Percentiles rank a stretch among this genome's conserved stretches.
Conservation (phyloP, 2,888 invertebrate species). For the Acrobasis suavella region DNA sequence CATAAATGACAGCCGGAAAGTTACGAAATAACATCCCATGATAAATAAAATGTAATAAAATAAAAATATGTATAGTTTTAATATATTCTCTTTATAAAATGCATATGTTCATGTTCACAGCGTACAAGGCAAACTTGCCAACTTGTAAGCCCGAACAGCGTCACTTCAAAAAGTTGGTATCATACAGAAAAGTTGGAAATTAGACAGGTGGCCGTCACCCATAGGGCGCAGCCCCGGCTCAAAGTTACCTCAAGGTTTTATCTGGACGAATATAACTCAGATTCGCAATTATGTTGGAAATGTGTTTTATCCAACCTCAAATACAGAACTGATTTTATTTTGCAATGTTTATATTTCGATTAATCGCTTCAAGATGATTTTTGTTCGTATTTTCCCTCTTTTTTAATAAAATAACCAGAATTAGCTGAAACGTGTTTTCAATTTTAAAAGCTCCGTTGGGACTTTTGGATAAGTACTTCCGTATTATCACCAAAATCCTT, state of each 20-base stretch:
- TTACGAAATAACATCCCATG: too few relatives aligned
- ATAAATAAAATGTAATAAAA: too few relatives aligned
- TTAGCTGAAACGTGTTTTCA: too few relatives aligned
- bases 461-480: too few relatives aligned
- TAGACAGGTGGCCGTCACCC: constrained; percentile 21
- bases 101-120: constrained; percentile 5
- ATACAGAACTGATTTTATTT: too few relatives aligned
- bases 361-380: neutral
- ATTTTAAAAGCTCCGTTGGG: too few relatives aligned
- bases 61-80: neutral
- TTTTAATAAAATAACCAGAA: too few relatives aligned
- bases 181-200: constrained; percentile 21
- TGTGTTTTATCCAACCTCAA: neutral
- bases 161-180: constrained; percentile 19
- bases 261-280: constrained; percentile 12
- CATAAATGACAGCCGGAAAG: too few relatives aligned
- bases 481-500: too few relatives aligned
- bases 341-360: too few relatives aligned
- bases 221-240: constrained; percentile 10
- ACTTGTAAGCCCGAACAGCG: constrained; percentile 12
- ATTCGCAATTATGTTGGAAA: constrained; percentile 4
- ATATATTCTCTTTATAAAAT: constrained; percentile 7
- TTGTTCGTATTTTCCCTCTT: neutral
- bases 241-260: constrained; percentile 12
- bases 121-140: constrained; percentile 8